Evolutionary conservation across 1,140 invertebrate genomes (phyloP), one percentile per base, ranked within the genome.

Genomic region (Hyphantria cunea): DNA sequence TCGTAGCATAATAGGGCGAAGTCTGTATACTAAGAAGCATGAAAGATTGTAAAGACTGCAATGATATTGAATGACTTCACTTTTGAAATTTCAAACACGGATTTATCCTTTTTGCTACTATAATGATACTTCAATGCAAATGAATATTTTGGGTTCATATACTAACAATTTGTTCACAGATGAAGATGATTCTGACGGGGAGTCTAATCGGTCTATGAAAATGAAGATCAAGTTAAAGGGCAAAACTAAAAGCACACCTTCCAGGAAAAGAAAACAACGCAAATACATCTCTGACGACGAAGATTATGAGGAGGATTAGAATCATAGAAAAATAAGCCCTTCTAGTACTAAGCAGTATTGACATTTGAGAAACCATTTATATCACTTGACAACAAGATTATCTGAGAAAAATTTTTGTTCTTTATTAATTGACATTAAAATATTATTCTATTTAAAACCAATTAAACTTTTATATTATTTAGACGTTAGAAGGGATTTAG

Each of bases 201-300:
- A 92, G 49, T 91, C 90, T 12, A 92, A 87, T 63, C 78, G 91
- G 25, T 92, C 91, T 0, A 81, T 92, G 7, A 92, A 92, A 70
- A 92, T 92, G 91, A 92, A 92, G 73, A 91, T 92, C 17, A 92
- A 92, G 74, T 65, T 91, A 53, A 90, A 89, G 60, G 79, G 79
- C 10, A 91, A 91, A 64, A 80, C 73, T 47, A 92, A 92, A 58
- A 78, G 74, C 50, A 89, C 88, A 6, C 87, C 86, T 0, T 82
- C 84, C 6, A 68, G 86, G 45, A 90, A 90, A 66, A 78, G 84
- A 51, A 92, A 91, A 64, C 80, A 77, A 58, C 80, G 86, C 15
- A 92, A 91, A 64, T 89, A 89, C 50, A 85, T 91, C 31, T 91
- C 89, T 9, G 91, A 92, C 6, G 91, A 92, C 15, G 91, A 92